Evolutionary conservation across 2,888 invertebrate genomes (phyloP).

Genomic region (Eupithecia pulchellata): DNA sequence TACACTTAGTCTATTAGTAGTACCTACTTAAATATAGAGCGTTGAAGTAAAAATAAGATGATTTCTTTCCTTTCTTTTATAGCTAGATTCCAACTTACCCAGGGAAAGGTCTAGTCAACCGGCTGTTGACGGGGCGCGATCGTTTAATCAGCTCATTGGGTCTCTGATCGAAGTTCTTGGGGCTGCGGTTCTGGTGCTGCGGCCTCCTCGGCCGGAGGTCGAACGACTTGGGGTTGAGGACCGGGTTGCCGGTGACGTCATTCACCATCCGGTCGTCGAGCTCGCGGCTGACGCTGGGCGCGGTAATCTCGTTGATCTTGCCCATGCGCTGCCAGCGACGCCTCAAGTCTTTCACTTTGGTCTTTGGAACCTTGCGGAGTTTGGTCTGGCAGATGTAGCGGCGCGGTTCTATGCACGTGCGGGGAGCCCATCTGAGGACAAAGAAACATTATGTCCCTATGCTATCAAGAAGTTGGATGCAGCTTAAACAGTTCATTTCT

Average conservation of each 20-base stretch:
- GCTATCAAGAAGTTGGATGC: too few species aligned
- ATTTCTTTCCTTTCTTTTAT: too few species aligned
- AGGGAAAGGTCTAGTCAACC: slow-evolving; percentile 76
- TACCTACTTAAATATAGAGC: too few species aligned
- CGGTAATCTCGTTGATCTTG: slow-evolving; percentile 84
- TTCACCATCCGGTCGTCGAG: slow-evolving; percentile 67
- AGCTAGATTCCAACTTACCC: slow-evolving; percentile 59
- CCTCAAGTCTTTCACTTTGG: slow-evolving; percentile 76
- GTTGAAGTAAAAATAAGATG: too few species aligned
- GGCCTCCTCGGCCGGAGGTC: slow-evolving; percentile 50
- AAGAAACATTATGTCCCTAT: not conserved
- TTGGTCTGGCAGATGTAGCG: slow-evolving; percentile 90
- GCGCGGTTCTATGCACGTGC: slow-evolving; percentile 87
- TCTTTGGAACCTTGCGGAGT: slow-evolving; percentile 79
- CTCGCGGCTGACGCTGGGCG: slow-evolving; percentile 71
- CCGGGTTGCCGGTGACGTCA: slow-evolving; percentile 69
- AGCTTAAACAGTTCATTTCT: too few species aligned
- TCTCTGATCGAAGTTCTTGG: slow-evolving; percentile 53
- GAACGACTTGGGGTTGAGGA: slow-evolving; percentile 69
- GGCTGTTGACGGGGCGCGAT: slow-evolving; percentile 59
- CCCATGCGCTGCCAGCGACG: slow-evolving; percentile 82
- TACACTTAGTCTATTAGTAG: too few species aligned
- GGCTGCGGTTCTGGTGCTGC: slow-evolving; percentile 44
- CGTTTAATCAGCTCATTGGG: slow-evolving; percentile 69
- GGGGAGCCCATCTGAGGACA: slow-evolving; percentile 86